Conservation (phyloP, 2,888 invertebrate species). For the Chelonus formosanus region DNA sequence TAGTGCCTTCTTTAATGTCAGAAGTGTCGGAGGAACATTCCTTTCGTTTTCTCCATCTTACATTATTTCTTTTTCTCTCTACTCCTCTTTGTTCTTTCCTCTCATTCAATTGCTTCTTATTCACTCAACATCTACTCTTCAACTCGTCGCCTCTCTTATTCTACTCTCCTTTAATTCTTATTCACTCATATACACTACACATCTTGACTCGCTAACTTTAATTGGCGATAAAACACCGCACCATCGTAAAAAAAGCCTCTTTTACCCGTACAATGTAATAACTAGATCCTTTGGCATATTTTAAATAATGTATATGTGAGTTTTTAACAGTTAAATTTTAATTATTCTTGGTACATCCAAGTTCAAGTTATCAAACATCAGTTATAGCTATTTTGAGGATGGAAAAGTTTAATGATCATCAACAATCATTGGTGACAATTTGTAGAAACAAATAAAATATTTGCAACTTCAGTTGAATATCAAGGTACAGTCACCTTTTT, state of each 20-base stretch:
- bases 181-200: constrained; percentile 57
- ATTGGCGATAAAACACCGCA: constrained; percentile 62
- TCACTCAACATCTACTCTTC: constrained; percentile 29
- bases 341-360: too few relatives aligned
- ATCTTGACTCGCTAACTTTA: constrained; percentile 49
- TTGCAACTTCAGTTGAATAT: too few relatives aligned
- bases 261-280: constrained; percentile 61
- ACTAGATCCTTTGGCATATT: constrained; percentile 49
- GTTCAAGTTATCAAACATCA: too few relatives aligned
- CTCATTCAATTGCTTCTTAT: constrained; percentile 6
- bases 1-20: constrained; percentile 10
- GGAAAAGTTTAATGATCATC: too few relatives aligned
- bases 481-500: too few relatives aligned
- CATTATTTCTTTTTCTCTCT: not conserved
- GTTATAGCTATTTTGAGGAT: too few relatives aligned
- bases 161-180: constrained; percentile 61
- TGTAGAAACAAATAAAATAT: too few relatives aligned
- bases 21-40: constrained; percentile 24
- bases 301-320: constrained; percentile 20
- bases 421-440: too few relatives aligned
- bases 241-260: constrained; percentile 57
- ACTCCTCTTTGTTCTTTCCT: constrained; percentile 10
- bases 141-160: constrained; percentile 24
- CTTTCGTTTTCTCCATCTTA: constrained; percentile 28
- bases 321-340: too few relatives aligned